Base-by-base conservation (phyloP, 2,797 vertebrate species). In the Leucoraja ocellata region DNA sequence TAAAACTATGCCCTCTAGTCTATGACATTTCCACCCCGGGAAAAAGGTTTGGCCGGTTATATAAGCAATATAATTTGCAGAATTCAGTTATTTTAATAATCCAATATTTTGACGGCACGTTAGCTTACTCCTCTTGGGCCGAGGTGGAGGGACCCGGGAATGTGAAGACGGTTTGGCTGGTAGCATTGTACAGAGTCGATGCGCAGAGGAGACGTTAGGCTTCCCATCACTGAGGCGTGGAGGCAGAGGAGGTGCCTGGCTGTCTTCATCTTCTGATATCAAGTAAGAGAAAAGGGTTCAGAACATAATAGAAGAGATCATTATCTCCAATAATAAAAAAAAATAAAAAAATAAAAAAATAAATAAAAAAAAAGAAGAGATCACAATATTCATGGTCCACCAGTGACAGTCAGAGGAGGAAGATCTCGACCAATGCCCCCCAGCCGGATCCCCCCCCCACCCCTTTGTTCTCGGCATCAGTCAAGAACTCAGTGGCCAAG, bases 201-300 rank as follows among this genome's bases (percentile, higher is more conserved):
- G 36, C 14, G 39, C 76, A 39, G 10, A 74, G 71, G 76, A 61
- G 46, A 86, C 46, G 13, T 86, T 9, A 28, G 81, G 81, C 54
- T 25, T 84, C 39, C 4, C 10, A 28, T 36, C 28, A 58, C 18
- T 92, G 13, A 13, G 90, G 25, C 90, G 90, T 46, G 90, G 90
- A 28, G 90, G 90, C 71, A 92, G 90, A 76, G 90, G 71, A n/a
- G 90, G 90, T 54, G 90, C 90, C 25, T 92, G 36, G 73, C 25
- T 92, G 36, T 92, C 90, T 54, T 92, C 90, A 46, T 73, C 13
- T 13, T 92, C 90, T 92, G 90, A 68, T 58, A 92, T 16, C 88
- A 91, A 73, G n/a, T 71, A 92, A 14, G 36, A 68, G 6, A 79
- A 79, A 39, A 11, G 25, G 83, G 10, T 46, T 71, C 71, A 46